A percentile compares a stretch with the other conserved stretches of the same genome.
Conservation (phyloP, 1,140 invertebrate genomes). For the Pseudomyrmex sp. region DNA sequence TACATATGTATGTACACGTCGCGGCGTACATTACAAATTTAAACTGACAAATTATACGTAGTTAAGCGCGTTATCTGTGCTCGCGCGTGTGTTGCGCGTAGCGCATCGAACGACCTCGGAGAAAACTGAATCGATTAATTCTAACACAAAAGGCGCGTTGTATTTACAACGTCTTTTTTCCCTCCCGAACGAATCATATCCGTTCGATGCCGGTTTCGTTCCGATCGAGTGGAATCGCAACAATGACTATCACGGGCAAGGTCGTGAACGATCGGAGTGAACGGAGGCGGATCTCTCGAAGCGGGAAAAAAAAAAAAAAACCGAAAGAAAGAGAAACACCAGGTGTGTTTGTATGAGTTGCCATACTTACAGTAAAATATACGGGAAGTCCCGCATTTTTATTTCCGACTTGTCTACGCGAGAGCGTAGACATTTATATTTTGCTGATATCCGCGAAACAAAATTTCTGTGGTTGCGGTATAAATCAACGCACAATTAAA, state of each 20-base stretch:
- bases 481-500: no score
- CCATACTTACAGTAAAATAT: conserved; percentile 36
- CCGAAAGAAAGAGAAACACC: no score
- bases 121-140: conserved; percentile 26
- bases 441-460: background rate
- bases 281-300: conserved; percentile 6
- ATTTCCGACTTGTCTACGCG: no score
- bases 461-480: background rate
- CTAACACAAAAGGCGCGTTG: background rate
- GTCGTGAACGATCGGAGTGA: conserved; percentile 42
- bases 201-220: conserved; percentile 12
- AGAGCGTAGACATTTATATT: no score
- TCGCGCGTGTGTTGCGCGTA: background rate
- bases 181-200: conserved; percentile 43
- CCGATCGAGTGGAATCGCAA: conserved; percentile 46
- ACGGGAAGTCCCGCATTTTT: no score
- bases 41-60: no score
- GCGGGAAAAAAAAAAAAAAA: background rate
- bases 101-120: conserved; percentile 19
- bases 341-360: no score
- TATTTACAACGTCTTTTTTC: conserved; percentile 23
- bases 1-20: no score
- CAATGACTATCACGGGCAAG: conserved; percentile 63
- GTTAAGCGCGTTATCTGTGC: no score
- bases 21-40: no score